Base-by-base conservation (phyloP, 2,797 vertebrate genomes). In the Myotis myotis region DNA sequence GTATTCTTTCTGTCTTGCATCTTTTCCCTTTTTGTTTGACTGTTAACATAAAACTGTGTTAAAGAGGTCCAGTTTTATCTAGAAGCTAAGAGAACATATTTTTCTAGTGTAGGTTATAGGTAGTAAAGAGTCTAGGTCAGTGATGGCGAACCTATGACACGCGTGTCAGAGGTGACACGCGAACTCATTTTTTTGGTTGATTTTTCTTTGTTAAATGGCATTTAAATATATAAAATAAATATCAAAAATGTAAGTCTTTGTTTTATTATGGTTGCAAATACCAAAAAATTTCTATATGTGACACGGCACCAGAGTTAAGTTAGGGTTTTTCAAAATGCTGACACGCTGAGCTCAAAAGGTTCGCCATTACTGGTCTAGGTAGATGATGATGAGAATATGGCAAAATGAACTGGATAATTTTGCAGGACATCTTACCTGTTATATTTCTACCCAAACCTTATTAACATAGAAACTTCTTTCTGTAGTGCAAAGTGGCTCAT, bases 361-460 rank as follows among this genome's bases (percentile, higher is more conserved):
- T 44, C 9, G 41, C 41, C 41, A 44, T 44, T 41, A 44, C 41
- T 44, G 41, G 19, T n/a, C 11, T 84, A 72, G 53, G 28, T 64
- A 72, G 19, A 17, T 79, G 33, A 80, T 41, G 20, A 51, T 79
- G 20, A 76, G 33, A 60, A 17, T 33, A 8, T 51, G 66, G 10
- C 70, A 74, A 13, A 70, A 86, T 74, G 78, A 95, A 68, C 62
- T 93, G 20, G 20, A 57, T 80, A 94, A 70, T 53, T 64, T 94
- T 93, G 47, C 51, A 68, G 75, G 47, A 36, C 2, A 44, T 81
- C 23, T 47, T n/a, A 95, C 3, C 15, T 76, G 2, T 82, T 76
- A 19, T 10, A 64, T 85, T 94, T 87, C 33, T 87, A 72, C 5
- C 2, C n/a, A 95, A 19, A 64, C 57, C 3, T 86, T 91, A 51